These are phyloP conservation scores for Anguilla anguilla DNA, from an alignment of 2,797 vertebrate species.

Conservation along the genomic window DNA sequence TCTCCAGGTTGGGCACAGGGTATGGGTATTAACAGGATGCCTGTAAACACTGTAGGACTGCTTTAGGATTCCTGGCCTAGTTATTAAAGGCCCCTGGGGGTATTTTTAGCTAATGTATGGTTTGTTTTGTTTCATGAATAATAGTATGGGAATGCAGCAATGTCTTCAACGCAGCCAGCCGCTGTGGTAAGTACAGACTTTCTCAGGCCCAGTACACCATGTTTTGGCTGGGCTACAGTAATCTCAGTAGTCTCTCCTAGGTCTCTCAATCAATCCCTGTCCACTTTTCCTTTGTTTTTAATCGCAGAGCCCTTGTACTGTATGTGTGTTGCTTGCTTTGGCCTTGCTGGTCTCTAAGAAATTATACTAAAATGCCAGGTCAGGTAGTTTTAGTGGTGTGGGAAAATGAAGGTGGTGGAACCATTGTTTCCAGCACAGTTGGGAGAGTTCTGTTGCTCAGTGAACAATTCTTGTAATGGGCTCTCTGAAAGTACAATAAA, in stretches of 20 bases:
- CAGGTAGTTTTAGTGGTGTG: background rate
- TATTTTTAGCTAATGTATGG: constrained; percentile 16
- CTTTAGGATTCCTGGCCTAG: background rate
- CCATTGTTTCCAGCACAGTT: background rate
- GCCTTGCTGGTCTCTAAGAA: background rate
- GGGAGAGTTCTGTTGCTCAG: background rate
- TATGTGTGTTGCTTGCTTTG: background rate
- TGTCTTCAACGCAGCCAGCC: constrained; percentile 20
- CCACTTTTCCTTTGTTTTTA: background rate
- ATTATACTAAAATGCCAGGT: background rate
- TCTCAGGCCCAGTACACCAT: background rate
- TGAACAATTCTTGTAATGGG: background rate
- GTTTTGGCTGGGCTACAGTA: background rate
- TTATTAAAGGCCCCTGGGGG: background rate
- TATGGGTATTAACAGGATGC: background rate
- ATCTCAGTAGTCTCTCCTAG: background rate
- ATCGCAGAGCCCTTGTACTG: background rate
- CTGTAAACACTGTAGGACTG: background rate
- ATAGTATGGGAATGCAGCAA: constrained; percentile 19
- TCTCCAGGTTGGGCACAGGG: background rate
- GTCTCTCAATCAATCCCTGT: background rate
- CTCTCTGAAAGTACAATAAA: constrained; percentile 50
- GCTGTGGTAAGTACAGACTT: constrained; percentile 17
- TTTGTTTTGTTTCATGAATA: constrained; percentile 29
- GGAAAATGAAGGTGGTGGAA: background rate